Percentiles rank a stretch among this genome's conserved stretches.
These are phyloP conservation scores for Ochropleura plecta DNA, from an alignment of 2,888 invertebrate species.

Conservation along the genomic window DNA sequence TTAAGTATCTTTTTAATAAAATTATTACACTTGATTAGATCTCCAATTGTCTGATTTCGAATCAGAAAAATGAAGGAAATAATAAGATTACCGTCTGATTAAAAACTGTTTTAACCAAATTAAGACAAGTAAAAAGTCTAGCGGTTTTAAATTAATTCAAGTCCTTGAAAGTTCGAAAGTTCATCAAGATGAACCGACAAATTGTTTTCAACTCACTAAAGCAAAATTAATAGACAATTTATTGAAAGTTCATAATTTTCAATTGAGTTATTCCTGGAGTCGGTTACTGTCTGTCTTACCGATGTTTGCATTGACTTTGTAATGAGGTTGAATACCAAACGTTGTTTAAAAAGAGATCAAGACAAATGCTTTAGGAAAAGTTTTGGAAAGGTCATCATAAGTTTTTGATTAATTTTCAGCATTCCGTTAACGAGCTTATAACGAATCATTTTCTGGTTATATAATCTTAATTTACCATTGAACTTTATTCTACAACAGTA, in stretches of 20 bases:
- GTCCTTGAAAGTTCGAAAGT: constrained; percentile 5
- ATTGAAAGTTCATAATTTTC: constrained; percentile 27
- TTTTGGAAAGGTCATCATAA: constrained; percentile 11
- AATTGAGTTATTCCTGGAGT: constrained; percentile 9
- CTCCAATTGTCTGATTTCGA: neutral
- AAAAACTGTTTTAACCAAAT: constrained; percentile 1
- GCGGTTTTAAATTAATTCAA: constrained; percentile 1
- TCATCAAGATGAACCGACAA: constrained; percentile 10
- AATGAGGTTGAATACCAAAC: neutral
- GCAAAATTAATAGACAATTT: constrained; percentile 26
- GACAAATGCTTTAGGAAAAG: neutral
- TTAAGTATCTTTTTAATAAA: neutral
- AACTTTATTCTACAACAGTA: too few species aligned
- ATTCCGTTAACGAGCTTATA: neutral
- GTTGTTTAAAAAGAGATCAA: constrained; percentile 14
- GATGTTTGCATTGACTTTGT: constrained; percentile 18
- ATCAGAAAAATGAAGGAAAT: neutral
- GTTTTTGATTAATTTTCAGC: neutral
- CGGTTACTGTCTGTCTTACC: neutral
- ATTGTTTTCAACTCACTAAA: constrained; percentile 32
- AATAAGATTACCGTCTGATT: neutral
- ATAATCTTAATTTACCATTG: neutral
- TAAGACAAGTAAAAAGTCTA: neutral
- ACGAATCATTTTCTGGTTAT: neutral
- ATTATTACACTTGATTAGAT: neutral